Evolutionary conservation across 1,140 invertebrate species (phyloP).

Genomic region (Oryctes rhinoceros): DNA sequence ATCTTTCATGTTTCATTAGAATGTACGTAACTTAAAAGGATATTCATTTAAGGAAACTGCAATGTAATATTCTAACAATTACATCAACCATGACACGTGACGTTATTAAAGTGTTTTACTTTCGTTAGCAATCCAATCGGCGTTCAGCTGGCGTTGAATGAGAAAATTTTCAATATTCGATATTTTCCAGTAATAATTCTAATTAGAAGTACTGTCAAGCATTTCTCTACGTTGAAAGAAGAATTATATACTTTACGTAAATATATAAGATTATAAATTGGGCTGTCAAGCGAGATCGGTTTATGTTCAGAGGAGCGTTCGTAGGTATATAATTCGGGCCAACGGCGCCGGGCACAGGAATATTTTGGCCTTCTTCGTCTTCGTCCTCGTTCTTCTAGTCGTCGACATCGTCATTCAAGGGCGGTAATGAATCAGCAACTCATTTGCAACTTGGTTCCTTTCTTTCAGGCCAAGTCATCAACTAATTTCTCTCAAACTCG

Average conservation of each 20-base stretch:
- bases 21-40: too few relatives aligned
- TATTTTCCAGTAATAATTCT: conserved; percentile 31
- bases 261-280: conserved; percentile 49
- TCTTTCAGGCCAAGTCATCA: conserved; percentile 57
- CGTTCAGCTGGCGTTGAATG: not conserved
- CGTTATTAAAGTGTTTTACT: not conserved
- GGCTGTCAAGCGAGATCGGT: conserved; percentile 45
- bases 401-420: conserved; percentile 44
- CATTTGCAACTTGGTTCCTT: conserved; percentile 58
- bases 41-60: too few relatives aligned
- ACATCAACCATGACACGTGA: too few relatives aligned
- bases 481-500: conserved; percentile 56
- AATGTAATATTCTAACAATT: too few relatives aligned
- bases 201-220: conserved; percentile 26
- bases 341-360: conserved; percentile 19
- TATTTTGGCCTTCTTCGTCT: conserved; percentile 30
- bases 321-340: conserved; percentile 26
- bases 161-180: conserved; percentile 15
- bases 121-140: not conserved
- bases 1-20: too few relatives aligned
- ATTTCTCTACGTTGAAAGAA: conserved; percentile 38
- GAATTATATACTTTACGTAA: conserved; percentile 39
- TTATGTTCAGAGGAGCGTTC: not conserved
- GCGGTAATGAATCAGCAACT: conserved; percentile 58
- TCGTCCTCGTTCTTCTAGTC: conserved; percentile 20